Evolutionary conservation across 2,888 invertebrate species (phyloP), one percentile per base, ranked within the genome.

Genomic region (Rambutsinella grinnellia): DNA sequence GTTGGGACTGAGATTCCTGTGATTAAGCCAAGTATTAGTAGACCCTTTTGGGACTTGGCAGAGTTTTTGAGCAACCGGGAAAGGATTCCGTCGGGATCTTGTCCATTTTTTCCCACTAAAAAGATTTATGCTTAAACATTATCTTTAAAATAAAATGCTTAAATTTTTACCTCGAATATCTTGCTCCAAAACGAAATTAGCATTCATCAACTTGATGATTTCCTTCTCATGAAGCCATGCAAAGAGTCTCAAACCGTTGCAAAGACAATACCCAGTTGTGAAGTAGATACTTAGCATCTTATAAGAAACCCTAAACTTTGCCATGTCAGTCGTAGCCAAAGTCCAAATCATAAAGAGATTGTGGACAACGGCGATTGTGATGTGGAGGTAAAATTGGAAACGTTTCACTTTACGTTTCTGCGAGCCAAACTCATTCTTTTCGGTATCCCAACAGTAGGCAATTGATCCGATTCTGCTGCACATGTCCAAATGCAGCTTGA

Each of bases 211-310:
- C 17, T 62, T 76, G 24, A 76, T 46, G 17, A 76, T 63, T 36
- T 76, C 76, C 19, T 63, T 54, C 46, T 76, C 69, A 49, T 49
- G 47, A 15, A 69, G 10, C 62, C 65, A 76, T 17, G 57, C 54
- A 46, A 69, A 69, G 21, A 76, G 6, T 10, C 69, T 13, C 15
- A 68, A 23, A 3, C 76, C 76, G 44, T 76, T 76, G 53, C 76
- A 76, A 24, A 69, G 47, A n/a, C 27, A 2, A 23, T 76, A 76
- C 15, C 76, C 76, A 24, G 63, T 53, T 2, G 57, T 57, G 51
- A 76, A 76, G 24, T 76, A 76, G 24, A 76, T 69, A n/a, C 62
- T 23, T 3, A 76, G 63, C 76, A 76, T 76, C 36, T 76, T 69
- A 44, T 76, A 76, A 6, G 76, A 56, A 24, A 76, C 26, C 19